Conservation (phyloP, 1,140 invertebrate genomes). For the Philopotamus ludificatus region DNA sequence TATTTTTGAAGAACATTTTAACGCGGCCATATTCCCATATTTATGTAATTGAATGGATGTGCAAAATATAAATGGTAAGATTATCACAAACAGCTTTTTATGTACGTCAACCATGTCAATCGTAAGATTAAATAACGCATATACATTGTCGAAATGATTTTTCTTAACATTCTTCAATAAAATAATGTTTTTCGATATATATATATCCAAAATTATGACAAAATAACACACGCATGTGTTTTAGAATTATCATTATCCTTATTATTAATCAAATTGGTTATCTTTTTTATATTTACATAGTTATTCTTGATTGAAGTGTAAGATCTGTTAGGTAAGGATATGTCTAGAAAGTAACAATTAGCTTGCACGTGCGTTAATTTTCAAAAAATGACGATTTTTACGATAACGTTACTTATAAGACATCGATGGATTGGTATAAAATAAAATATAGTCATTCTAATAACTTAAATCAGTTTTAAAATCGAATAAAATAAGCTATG, state of each 20-base stretch:
- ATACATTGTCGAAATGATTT: not conserved
- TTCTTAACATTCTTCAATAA: too few relatives aligned
- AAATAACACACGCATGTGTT: not conserved
- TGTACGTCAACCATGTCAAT: slow-evolving; percentile 4
- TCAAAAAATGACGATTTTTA: slow-evolving; percentile 1
- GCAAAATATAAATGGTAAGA: too few relatives aligned
- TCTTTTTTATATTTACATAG: slow-evolving; percentile 1
- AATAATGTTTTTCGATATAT: too few relatives aligned
- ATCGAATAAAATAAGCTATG: too few relatives aligned
- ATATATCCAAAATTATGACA: too few relatives aligned
- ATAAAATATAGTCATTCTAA: not conserved
- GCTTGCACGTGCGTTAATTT: slow-evolving; percentile 16
- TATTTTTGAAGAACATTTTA: slow-evolving; percentile 1
- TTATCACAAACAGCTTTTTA: not conserved
- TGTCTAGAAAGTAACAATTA: slow-evolving; percentile 21
- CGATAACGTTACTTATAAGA: not conserved
- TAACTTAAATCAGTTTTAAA: too few relatives aligned
- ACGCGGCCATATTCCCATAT: not conserved
- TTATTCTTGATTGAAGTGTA: slow-evolving; percentile 15
- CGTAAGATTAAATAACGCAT: not conserved
- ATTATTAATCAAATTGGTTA: not conserved
- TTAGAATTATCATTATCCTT: not conserved
- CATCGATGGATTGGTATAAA: not conserved
- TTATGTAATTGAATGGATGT: not conserved
- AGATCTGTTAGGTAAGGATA: slow-evolving; percentile 22